These are phyloP conservation scores for Drosophila subobscura DNA, from an alignment of 1,140 invertebrate species.

Conservation along the genomic window DNA sequence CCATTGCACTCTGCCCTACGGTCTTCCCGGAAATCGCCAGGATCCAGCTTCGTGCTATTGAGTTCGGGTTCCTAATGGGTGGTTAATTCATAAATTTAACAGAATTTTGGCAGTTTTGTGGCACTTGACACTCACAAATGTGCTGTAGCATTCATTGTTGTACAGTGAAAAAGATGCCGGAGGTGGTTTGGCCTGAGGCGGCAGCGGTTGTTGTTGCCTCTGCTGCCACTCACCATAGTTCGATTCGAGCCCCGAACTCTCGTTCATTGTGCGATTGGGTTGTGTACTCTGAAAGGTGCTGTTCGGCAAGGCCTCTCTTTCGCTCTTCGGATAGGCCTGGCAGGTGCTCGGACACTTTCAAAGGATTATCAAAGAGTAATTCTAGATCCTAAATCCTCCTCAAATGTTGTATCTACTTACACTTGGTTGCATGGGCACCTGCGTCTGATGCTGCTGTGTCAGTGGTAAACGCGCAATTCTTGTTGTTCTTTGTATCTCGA, in stretches of 20 bases:
- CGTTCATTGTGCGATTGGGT: neutral
- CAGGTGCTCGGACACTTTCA: too few relatives aligned
- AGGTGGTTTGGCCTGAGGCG: neutral
- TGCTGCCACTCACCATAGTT: conserved; percentile 24
- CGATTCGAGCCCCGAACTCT: conserved; percentile 7
- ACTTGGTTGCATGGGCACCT: too few relatives aligned
- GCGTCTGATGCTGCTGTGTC: too few relatives aligned
- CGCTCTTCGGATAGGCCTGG: neutral
- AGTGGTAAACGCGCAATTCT: too few relatives aligned
- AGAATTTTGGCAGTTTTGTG: neutral
- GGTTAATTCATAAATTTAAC: neutral
- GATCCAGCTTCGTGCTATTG: conserved; percentile 42
- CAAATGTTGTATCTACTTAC: too few relatives aligned
- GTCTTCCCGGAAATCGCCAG: neutral
- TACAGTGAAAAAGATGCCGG: neutral
- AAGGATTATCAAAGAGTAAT: too few relatives aligned
- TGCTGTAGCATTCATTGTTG: conserved; percentile 6
- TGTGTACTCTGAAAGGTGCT: neutral
- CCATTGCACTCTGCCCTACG: neutral
- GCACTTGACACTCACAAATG: conserved; percentile 30
- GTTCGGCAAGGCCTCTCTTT: neutral
- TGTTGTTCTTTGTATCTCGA: too few relatives aligned
- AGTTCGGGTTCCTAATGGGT: conserved; percentile 29
- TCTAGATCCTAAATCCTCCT: too few relatives aligned
- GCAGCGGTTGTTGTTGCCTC: neutral